Conservation (phyloP, 2,888 invertebrate genomes). For the Hyposoter dolosus region DNA sequence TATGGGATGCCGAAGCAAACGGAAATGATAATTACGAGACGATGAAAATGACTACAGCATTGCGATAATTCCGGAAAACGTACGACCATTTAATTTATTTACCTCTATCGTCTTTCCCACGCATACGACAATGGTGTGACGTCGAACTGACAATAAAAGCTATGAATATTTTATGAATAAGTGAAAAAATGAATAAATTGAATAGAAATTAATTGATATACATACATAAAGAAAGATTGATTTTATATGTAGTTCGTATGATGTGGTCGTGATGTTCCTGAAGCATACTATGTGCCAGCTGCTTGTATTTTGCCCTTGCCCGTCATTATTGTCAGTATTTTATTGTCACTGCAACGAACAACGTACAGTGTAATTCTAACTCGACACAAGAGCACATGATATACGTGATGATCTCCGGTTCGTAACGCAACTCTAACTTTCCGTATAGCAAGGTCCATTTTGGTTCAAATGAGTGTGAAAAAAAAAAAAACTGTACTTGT, state of each 20-base stretch:
- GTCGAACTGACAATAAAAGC: slow-evolving; percentile 22
- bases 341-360: slow-evolving; percentile 24
- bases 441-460: no score
- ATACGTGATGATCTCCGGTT: neutral
- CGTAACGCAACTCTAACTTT: no score
- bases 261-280: slow-evolving; percentile 72
- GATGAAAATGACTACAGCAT: slow-evolving; percentile 15
- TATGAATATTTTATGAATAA: slow-evolving; percentile 33
- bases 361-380: neutral
- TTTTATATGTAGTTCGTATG: slow-evolving; percentile 64
- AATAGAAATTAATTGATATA: slow-evolving; percentile 7
- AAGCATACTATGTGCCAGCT: slow-evolving; percentile 81
- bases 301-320: slow-evolving; percentile 81
- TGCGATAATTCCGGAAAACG: slow-evolving; percentile 8
- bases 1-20: neutral
- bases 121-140: slow-evolving; percentile 30
- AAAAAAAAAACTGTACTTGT: no score
- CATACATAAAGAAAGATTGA: neutral
- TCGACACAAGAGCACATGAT: neutral
- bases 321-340: slow-evolving; percentile 59
- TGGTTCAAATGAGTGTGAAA: no score
- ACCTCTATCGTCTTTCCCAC: slow-evolving; percentile 29
- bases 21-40: neutral
- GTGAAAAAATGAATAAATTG: slow-evolving; percentile 17
- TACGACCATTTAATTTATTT: neutral